Conservation (phyloP, 2,888 invertebrate genomes). For the Incurvaria masculella region DNA sequence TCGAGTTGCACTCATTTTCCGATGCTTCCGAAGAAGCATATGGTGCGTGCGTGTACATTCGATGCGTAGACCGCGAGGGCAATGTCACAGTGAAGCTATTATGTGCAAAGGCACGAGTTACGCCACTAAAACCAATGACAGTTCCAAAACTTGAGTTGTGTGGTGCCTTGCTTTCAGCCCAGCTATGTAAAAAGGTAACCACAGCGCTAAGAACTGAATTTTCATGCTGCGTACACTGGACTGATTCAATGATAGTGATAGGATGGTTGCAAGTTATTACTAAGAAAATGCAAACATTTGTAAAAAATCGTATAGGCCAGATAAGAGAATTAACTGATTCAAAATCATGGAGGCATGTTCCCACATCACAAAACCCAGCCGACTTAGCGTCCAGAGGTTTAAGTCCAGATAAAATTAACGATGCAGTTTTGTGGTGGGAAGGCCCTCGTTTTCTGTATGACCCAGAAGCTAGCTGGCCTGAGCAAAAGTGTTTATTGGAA, state of each 20-base stretch:
- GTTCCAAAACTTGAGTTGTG: slow-evolving; percentile 21
- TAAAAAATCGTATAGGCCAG: slow-evolving; percentile 14
- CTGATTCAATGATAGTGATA: slow-evolving; percentile 17
- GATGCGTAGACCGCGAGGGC: slow-evolving; percentile 4
- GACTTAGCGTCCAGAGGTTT: slow-evolving; percentile 5
- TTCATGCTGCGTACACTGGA: too few species aligned
- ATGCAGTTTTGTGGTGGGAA: too few species aligned
- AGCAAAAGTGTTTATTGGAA: too few species aligned
- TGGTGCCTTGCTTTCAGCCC: slow-evolving; percentile 17
- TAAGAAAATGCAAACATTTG: slow-evolving; percentile 13
- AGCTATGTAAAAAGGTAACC: slow-evolving; percentile 15
- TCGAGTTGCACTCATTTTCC: slow-evolving; percentile 17
- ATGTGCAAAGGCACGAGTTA: slow-evolving; percentile 18
- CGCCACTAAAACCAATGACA: slow-evolving; percentile 16
- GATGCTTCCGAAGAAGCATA: slow-evolving; percentile 17
- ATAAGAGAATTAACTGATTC: slow-evolving; percentile 8
- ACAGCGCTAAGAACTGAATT: too few species aligned
- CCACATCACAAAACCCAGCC: slow-evolving; percentile 4
- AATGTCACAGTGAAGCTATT: slow-evolving; percentile 14
- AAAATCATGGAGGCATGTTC: slow-evolving; percentile 1
- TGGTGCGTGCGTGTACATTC: slow-evolving; percentile 18
- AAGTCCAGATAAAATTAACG: too few species aligned
- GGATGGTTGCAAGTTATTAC: slow-evolving; percentile 15
- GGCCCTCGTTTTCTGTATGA: too few species aligned
- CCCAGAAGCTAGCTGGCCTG: too few species aligned